Base-by-base conservation (phyloP, 2,797 vertebrate genomes). In the Tauraco hartlaubi region DNA sequence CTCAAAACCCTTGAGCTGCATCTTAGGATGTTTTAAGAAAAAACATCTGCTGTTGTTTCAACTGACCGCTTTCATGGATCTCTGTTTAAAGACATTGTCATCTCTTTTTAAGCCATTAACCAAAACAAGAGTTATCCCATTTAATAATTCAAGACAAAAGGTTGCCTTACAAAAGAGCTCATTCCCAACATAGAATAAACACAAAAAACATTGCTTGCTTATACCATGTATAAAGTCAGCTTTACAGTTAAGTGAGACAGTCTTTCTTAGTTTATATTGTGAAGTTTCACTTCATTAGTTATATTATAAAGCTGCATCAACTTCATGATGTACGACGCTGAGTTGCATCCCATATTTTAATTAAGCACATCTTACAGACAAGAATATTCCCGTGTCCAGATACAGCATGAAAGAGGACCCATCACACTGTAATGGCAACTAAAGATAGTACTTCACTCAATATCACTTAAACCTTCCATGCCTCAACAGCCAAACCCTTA, bases 361-460 rank as follows among this genome's bases (percentile, higher is more conserved):
- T 41, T 25, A 31, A 33, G 28, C 29, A 82, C 28, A 75, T 55
- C 37, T 84, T 49, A 31, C 17, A 61, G 35, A 61, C 2, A 73
- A 51, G 31, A 89, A 31, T 39, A 80, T n/a, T 46, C 13, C 61
- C 43, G 14, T 64, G 46, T 21, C 80, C 51, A 56, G 51, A 62
- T 16, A 37, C 22, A 49, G 51, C 71, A 66, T 4, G 16, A 63
- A 78, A 88, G 69, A 58, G 22, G 22, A 78, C 12, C 33, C 79
- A 59, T n/a, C 64, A 15, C 2, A 29, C 62, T 28, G 90, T 93
- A 94, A 96, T 80, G 73, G 76, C 66, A 86, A 69, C 94, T 96
- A 96, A 96, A 97, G 91, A 95, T 72, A 96, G 94, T 19, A 7
- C 69, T 78, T 80, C 76, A 85, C 89, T 95, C 95, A 91, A 67